These are phyloP conservation scores for Leucoraja ocellata DNA, from an alignment of 2,797 vertebrate genomes.

Conservation along the genomic window DNA sequence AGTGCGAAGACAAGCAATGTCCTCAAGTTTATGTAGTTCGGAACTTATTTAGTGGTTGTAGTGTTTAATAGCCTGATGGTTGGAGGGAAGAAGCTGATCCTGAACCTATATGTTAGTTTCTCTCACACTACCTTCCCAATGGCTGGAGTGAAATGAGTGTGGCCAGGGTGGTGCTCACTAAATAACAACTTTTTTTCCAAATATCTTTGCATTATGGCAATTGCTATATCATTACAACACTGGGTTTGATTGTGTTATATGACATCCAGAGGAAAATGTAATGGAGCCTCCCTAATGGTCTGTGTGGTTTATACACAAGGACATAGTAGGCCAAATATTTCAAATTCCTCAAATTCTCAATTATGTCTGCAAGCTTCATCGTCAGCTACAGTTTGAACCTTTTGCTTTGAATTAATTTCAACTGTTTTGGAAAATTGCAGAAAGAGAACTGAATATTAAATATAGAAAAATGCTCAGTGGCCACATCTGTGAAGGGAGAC, in stretches of 20 bases:
- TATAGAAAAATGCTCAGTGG: too few species aligned
- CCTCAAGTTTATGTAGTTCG: too few species aligned
- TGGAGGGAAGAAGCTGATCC: too few species aligned
- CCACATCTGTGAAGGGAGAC: too few species aligned
- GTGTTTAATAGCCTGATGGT: too few species aligned
- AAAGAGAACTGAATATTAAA: too few species aligned
- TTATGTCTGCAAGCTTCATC: not conserved
- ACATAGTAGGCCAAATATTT: not conserved
- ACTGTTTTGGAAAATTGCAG: not conserved
- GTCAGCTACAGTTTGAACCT: not conserved
- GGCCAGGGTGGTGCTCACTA: too few species aligned
- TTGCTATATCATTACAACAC: not conserved
- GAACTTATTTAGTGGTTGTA: too few species aligned
- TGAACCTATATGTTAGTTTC: too few species aligned
- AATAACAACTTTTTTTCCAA: not conserved
- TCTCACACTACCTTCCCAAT: too few species aligned
- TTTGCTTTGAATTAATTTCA: not conserved
- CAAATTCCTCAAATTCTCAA: not conserved
- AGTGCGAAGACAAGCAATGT: too few species aligned
- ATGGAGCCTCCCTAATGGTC: not conserved
- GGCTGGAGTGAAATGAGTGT: too few species aligned
- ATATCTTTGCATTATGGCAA: not conserved
- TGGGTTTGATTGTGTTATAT: not conserved
- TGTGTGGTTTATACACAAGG: not conserved
- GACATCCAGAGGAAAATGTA: not conserved